A percentile compares a stretch with the other conserved stretches of the same genome.
Evolutionary conservation across 92 coral and sea anemone genomes (phyloP).

Genomic region (Palythoa grandis): DNA sequence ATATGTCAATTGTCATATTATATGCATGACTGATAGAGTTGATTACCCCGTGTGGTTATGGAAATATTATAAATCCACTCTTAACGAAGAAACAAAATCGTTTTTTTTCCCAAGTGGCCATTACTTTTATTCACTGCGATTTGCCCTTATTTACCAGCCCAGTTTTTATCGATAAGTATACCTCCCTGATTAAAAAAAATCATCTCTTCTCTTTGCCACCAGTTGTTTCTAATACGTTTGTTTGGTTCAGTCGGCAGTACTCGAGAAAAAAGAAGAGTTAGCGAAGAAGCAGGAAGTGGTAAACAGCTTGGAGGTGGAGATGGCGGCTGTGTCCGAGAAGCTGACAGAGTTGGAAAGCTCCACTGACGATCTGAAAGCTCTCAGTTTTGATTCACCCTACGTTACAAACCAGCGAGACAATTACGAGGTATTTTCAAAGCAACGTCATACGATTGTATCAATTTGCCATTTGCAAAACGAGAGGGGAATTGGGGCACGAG

Average conservation of each 20-base stretch:
- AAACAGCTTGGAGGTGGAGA: conserved; percentile 60
- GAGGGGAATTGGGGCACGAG: too few relatives aligned
- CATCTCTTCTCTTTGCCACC: not conserved
- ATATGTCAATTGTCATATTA: too few relatives aligned
- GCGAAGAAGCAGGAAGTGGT: conserved; percentile 59
- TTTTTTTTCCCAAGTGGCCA: too few relatives aligned
- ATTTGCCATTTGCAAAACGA: too few relatives aligned
- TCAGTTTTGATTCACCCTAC: conserved; percentile 61
- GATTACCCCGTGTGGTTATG: too few relatives aligned
- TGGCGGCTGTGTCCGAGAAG: conserved; percentile 67
- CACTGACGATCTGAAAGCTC: conserved; percentile 76
- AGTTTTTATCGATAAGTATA: too few relatives aligned
- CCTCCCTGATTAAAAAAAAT: not conserved
- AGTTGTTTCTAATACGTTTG: not conserved
- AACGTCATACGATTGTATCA: too few relatives aligned
- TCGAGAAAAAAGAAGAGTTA: conserved; percentile 43
- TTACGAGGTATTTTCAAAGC: conserved; percentile 61
- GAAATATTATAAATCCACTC: too few relatives aligned
- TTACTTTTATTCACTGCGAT: too few relatives aligned
- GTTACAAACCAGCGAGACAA: conserved; percentile 77
- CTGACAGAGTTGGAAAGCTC: conserved; percentile 77
- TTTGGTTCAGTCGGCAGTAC: conserved; percentile 45
- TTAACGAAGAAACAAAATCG: too few relatives aligned
- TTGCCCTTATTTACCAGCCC: too few relatives aligned
- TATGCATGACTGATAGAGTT: too few relatives aligned